These are phyloP conservation scores for Pseudococcus viburni DNA, from an alignment of 2,888 invertebrate species.

Conservation along the genomic window DNA sequence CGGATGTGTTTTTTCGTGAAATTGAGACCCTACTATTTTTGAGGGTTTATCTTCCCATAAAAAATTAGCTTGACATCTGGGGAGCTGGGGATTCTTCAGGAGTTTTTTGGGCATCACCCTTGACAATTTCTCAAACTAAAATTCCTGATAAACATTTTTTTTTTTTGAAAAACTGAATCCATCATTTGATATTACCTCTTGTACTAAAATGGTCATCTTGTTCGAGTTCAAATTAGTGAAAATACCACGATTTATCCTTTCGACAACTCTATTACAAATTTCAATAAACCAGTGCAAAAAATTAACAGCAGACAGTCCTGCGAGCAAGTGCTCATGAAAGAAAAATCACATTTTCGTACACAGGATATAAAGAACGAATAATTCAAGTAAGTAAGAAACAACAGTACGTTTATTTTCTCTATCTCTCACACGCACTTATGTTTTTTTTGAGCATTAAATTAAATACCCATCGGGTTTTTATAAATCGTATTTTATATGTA, in stretches of 20 bases:
- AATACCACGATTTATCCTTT: no score
- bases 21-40: no score
- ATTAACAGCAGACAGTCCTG: neutral
- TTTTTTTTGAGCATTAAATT: neutral
- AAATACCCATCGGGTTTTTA: slow-evolving; percentile 48
- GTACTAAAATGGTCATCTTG: no score
- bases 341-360: neutral
- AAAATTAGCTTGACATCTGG: no score
- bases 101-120: no score
- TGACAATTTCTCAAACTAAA: no score
- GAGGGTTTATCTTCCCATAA: no score
- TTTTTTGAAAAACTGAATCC: no score
- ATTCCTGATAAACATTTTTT: no score
- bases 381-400: neutral
- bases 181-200: no score
- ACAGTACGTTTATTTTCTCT: slow-evolving; percentile 5
- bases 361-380: neutral
- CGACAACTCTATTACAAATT: neutral
- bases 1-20: no score
- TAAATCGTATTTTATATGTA: slow-evolving; percentile 20
- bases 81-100: no score
- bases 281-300: neutral
- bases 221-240: neutral
- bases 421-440: neutral
- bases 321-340: neutral